Conservation (phyloP, 1,140 invertebrate genomes). For the Laodelphax striatellus region DNA sequence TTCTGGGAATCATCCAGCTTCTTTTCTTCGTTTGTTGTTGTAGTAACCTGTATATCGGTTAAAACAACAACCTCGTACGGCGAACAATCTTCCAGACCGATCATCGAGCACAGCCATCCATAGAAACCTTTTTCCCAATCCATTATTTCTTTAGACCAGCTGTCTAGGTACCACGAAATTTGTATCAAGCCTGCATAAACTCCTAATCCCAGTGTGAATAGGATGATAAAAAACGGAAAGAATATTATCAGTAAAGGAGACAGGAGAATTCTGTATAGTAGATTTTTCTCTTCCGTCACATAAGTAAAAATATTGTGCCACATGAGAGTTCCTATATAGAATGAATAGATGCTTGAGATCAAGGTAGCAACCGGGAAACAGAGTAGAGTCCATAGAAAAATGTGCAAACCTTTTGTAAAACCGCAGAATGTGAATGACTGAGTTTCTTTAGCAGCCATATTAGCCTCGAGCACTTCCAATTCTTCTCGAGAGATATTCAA, state of each 20-base stretch:
- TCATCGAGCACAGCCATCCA: slow-evolving; percentile 56
- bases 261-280: slow-evolving; percentile 43
- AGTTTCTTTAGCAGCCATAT: slow-evolving; percentile 41
- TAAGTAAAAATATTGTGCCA: slow-evolving; percentile 66
- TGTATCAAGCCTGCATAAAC: slow-evolving; percentile 55
- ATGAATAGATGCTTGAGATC: slow-evolving; percentile 51
- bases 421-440: slow-evolving; percentile 32
- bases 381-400: slow-evolving; percentile 49
- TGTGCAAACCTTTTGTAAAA: slow-evolving; percentile 47
- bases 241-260: slow-evolving; percentile 55
- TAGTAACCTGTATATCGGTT: slow-evolving; percentile 19
- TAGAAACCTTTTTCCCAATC: slow-evolving; percentile 72
- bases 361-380: slow-evolving; percentile 52
- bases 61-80: slow-evolving; percentile 46
- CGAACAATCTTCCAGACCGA: slow-evolving; percentile 56
- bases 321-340: slow-evolving; percentile 61
- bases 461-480: slow-evolving; percentile 51
- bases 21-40: neutral
- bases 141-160: slow-evolving; percentile 55
- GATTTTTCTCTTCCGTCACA: slow-evolving; percentile 53
- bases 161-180: slow-evolving; percentile 51
- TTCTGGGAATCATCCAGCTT: neutral
- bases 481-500: slow-evolving; percentile 55
- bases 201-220: slow-evolving; percentile 49
- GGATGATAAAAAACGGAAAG: slow-evolving; percentile 56